Conservation (phyloP, 2,797 vertebrate genomes). For the Gymnoscopelus braueri region DNA sequence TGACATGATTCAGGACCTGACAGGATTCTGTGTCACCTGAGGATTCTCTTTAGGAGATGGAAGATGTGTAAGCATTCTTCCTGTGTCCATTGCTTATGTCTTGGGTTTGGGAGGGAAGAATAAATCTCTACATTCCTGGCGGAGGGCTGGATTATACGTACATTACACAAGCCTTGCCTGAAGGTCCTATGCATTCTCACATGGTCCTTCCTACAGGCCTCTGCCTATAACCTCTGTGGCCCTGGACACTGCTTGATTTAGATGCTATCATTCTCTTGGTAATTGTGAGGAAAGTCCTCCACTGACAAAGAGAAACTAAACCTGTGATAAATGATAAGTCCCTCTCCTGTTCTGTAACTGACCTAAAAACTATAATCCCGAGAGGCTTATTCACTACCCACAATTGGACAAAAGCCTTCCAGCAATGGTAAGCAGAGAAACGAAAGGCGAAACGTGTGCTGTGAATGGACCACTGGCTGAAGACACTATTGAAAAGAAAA, state of each 20-base stretch:
- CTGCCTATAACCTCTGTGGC: conserved; percentile 21
- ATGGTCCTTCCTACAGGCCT: conserved; percentile 31
- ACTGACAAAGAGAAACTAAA: conserved; percentile 47
- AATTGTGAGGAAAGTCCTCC: conserved; percentile 38
- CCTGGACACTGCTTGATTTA: conserved; percentile 43
- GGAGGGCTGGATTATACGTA: conserved; percentile 44
- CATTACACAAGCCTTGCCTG: conserved; percentile 31
- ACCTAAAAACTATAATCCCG: conserved; percentile 64
- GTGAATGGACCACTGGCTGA: conserved; percentile 18
- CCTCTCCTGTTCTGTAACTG: conserved; percentile 49
- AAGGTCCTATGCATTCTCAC: conserved; percentile 29
- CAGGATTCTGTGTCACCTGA: conserved; percentile 34
- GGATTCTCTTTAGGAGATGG: conserved; percentile 30
- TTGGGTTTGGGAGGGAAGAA: conserved; percentile 34
- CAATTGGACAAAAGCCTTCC: conserved; percentile 53
- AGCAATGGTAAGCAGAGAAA: conserved; percentile 22
- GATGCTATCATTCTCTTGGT: conserved; percentile 36
- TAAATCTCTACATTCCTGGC: conserved; percentile 44
- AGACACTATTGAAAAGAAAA: conserved; percentile 5
- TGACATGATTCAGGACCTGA: conserved; percentile 10
- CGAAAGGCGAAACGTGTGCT: conserved; percentile 36
- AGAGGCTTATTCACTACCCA: conserved; percentile 37
- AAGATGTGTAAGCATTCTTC: conserved; percentile 45
- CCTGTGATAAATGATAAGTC: conserved; percentile 50
- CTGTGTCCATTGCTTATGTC: conserved; percentile 30